Percentiles rank a stretch among this genome's conserved stretches.
Conservation (phyloP, 2,113 vertebrate species). For the Ancistrus triradiatus region DNA sequence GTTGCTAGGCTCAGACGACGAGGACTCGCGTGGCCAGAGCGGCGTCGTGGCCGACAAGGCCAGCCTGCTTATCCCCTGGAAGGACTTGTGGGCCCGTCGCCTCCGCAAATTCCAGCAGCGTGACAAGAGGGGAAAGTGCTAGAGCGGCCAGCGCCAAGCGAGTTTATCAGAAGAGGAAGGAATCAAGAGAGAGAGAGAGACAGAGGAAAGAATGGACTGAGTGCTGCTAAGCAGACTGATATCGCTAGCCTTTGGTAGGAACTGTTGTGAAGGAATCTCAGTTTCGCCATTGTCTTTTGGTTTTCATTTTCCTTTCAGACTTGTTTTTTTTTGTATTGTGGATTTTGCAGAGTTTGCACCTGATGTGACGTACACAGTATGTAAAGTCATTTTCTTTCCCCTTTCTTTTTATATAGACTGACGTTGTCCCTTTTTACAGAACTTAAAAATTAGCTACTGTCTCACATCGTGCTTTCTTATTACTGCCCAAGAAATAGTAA, state of each 20-base stretch:
- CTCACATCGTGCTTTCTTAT: slow-evolving; percentile 27
- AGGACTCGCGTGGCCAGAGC: slow-evolving; percentile 91
- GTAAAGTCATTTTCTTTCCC: slow-evolving; percentile 48
- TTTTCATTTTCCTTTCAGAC: slow-evolving; percentile 38
- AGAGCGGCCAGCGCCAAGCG: slow-evolving; percentile 66
- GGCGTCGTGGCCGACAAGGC: slow-evolving; percentile 94
- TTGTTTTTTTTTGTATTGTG: slow-evolving; percentile 57
- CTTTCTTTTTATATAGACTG: slow-evolving; percentile 28
- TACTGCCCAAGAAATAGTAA: slow-evolving; percentile 1
- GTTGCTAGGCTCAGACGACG: slow-evolving; percentile 83
- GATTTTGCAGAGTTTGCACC: slow-evolving; percentile 78
- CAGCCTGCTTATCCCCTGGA: slow-evolving; percentile 97
- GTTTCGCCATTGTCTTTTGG: slow-evolving; percentile 47
- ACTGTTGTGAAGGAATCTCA: slow-evolving; percentile 67
- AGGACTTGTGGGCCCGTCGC: slow-evolving; percentile 94
- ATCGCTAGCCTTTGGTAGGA: slow-evolving; percentile 53
- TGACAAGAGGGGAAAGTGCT: slow-evolving; percentile 98
- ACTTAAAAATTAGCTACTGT: slow-evolving; percentile 45
- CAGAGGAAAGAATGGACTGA: slow-evolving; percentile 52
- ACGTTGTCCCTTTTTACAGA: slow-evolving; percentile 35
- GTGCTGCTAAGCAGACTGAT: slow-evolving; percentile 66
- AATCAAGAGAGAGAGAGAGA: slow-evolving; percentile 15
- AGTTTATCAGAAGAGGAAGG: slow-evolving; percentile 23
- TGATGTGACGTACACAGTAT: slow-evolving; percentile 59
- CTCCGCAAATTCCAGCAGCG: slow-evolving; percentile 97